These are phyloP conservation scores for Polyommatus icarus DNA, from an alignment of 2,888 invertebrate genomes.

Conservation along the genomic window DNA sequence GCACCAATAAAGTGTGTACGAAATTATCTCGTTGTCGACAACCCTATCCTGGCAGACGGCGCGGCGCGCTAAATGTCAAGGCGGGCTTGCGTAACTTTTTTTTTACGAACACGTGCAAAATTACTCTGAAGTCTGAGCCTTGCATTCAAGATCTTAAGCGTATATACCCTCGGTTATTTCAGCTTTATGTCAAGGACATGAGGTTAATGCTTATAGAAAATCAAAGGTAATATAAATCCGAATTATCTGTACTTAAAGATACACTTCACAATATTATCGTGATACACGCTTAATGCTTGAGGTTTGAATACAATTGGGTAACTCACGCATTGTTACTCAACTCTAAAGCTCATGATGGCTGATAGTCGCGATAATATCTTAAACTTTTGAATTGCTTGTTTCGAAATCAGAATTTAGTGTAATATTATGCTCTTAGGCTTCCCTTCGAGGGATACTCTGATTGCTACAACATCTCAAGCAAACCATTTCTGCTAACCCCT, in stretches of 20 bases:
- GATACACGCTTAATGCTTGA: background rate
- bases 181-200: background rate
- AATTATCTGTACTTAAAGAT: background rate
- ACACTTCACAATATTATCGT: slow-evolving; percentile 13
- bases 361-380: slow-evolving; percentile 27
- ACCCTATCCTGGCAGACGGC: slow-evolving; percentile 57
- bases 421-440: background rate
- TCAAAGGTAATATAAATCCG: background rate
- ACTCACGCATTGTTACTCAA: background rate
- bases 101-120: slow-evolving; percentile 27
- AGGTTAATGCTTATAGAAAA: background rate
- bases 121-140: background rate
- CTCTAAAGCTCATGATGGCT: slow-evolving; percentile 28
- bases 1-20: background rate
- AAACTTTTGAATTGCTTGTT: background rate
- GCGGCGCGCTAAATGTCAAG: slow-evolving; percentile 69
- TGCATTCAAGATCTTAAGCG: background rate
- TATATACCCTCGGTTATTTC: background rate
- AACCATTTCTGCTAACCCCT: no score
- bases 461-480: background rate
- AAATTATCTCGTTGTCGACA: background rate
- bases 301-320: slow-evolving; percentile 3
- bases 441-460: background rate
- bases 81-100: slow-evolving; percentile 44
- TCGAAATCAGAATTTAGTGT: background rate